Percentiles rank a stretch among this genome's conserved stretches.
Evolutionary conservation across 2,113 vertebrate genomes (phyloP).

Genomic region (Lasiurus borealis): DNA sequence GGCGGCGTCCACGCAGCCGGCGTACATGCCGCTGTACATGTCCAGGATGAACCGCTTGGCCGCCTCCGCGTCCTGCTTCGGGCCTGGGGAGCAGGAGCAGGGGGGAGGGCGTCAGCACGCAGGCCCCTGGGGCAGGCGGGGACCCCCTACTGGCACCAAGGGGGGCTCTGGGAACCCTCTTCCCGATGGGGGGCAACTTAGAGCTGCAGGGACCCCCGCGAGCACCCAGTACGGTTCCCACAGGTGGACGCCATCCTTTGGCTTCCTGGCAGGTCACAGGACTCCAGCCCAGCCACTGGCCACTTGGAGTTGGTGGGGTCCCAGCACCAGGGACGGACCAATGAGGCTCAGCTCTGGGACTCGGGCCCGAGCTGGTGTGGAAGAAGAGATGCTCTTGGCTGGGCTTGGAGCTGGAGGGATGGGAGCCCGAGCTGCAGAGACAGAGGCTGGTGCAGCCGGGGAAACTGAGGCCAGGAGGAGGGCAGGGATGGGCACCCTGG

Average conservation of each 20-base stretch:
- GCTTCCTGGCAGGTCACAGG: background rate
- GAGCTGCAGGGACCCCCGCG: fast-evolving
- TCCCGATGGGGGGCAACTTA: fast-evolving
- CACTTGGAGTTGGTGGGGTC: fast-evolving
- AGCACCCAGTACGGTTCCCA: fast-evolving
- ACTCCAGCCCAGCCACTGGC: background rate
- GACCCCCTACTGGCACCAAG: background rate
- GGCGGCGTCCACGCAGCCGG: background rate
- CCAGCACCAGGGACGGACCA: background rate
- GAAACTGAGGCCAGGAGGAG: background rate
- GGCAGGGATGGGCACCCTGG: background rate
- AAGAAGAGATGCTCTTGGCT: background rate
- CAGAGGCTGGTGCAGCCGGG: background rate
- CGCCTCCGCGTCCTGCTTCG: constrained; percentile 82
- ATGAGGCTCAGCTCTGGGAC: background rate
- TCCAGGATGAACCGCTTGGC: constrained; percentile 89
- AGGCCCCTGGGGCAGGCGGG: background rate
- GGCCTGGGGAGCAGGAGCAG: constrained; percentile 82
- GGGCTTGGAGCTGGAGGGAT: too few relatives aligned
- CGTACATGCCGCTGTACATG: constrained; percentile 84
- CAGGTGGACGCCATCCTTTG: fast-evolving
- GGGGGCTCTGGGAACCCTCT: background rate
- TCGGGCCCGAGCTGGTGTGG: fast-evolving
- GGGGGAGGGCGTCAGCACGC: background rate
- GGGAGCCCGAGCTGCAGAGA: background rate